Evolutionary conservation across 2,113 vertebrate genomes (phyloP).

Genomic region (Datnioides undecimradiatus): DNA sequence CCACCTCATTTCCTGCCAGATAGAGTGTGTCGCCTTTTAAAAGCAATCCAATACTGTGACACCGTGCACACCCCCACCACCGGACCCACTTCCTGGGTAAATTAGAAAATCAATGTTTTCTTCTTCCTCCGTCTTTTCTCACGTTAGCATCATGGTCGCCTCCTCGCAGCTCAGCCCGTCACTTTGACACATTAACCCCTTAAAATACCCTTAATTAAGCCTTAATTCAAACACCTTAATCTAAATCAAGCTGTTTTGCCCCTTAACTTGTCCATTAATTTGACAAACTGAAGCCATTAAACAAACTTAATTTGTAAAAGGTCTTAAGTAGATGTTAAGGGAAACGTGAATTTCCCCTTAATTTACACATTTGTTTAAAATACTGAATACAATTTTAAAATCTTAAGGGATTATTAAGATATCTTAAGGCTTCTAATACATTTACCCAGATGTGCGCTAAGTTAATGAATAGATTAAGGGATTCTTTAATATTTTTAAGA

Average conservation of each 20-base stretch:
- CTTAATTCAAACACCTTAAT: background rate
- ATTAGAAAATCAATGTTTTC: constrained; percentile 18
- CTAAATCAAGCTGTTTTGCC: background rate
- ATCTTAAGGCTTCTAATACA: background rate
- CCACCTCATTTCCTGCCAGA: constrained; percentile 39
- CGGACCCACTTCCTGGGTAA: background rate
- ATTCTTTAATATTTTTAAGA: too few species aligned
- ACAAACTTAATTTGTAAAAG: too few species aligned
- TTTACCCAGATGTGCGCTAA: too few species aligned
- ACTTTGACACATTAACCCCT: background rate
- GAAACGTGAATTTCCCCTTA: too few species aligned
- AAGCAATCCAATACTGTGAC: constrained; percentile 8
- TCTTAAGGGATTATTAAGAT: background rate
- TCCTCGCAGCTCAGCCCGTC: background rate
- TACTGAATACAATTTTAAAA: too few species aligned
- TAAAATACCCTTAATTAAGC: background rate
- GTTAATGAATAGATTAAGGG: too few species aligned
- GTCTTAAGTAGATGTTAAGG: too few species aligned
- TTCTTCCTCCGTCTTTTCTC: background rate
- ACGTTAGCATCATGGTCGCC: background rate
- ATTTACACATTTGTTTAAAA: background rate
- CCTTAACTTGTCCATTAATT: background rate
- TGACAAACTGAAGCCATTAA: background rate
- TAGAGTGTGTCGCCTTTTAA: constrained; percentile 23
- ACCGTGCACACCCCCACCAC: background rate